Base-by-base conservation (phyloP, 64 coral and sea anemone species). In the Cladopsammia gracilis region DNA sequence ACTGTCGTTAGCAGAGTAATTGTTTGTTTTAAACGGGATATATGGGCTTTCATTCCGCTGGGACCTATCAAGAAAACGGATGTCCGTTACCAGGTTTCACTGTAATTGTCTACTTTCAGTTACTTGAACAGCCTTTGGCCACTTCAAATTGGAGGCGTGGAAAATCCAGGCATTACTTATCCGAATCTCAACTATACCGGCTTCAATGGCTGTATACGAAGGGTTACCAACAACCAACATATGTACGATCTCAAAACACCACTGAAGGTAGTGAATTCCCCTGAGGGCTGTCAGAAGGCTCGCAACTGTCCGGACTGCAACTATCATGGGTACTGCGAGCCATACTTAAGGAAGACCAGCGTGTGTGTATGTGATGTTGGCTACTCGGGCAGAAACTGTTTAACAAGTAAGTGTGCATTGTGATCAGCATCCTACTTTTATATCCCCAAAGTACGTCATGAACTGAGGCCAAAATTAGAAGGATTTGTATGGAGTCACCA, bases 201-300 rank as follows among this genome's bases (percentile, higher is more conserved):
- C 12, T 98, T 98, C 22, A 79, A 73, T 53, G 96, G 96, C 7
- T 98, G 96, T 51, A 95, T 98, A 92, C 78, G 96, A 58, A 98
- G 90, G 56, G 73, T 98, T 62, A 68, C 65, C 24, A 94, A 95
- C 48, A 95, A 84, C 52, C 58, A 91, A 9, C 75, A 77, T 7
- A 93, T 98, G 93, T 98, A 98, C 59, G 96, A 98, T 45, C 90
- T 98, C 1, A 80, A 93, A 4, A 89, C 83, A 0, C 96, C 96
- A 4, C 77, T 98, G 2, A 90, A 86, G 22, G 73, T 86, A 0
- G 90, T 83, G 1, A 98, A 93, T 61, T 70, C 96, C 10, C 61
- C 61, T 10, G 49, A 65, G 2, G 96, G 96, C 18, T 98, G 96
- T 70, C 78, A 44, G 34, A 23, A 78, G 16, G 83, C 93, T 12